A percentile compares a stretch with the other conserved stretches of the same genome.
These are phyloP conservation scores for Meriones psammophilus DNA, from an alignment of 2,797 vertebrate species.

Conservation along the genomic window DNA sequence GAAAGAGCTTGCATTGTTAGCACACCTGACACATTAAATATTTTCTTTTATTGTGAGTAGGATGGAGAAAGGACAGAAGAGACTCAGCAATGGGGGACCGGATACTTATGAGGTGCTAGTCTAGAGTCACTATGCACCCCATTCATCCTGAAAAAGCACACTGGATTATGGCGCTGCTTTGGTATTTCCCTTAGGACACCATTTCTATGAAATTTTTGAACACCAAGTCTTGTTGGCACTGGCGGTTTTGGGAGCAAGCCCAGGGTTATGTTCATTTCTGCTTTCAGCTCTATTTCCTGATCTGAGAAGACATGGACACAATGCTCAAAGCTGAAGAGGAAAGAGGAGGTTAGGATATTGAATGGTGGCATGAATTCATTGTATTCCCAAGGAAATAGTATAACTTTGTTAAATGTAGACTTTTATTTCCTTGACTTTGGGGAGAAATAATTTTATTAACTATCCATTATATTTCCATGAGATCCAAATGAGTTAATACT, in stretches of 20 bases:
- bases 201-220: slow-evolving; percentile 45
- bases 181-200: background rate
- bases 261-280: background rate
- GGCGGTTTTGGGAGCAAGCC: background rate
- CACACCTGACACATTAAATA: background rate
- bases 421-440: slow-evolving; percentile 40
- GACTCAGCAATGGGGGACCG: background rate
- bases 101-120: background rate
- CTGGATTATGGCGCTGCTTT: background rate
- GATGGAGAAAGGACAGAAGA: background rate
- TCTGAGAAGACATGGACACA: background rate
- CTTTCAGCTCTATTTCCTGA: background rate
- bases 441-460: slow-evolving; percentile 14
- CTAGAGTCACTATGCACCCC: background rate
- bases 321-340: background rate
- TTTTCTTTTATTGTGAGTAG: slow-evolving; percentile 7
- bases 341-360: background rate
- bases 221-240: background rate
- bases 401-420: background rate
- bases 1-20: slow-evolving; percentile 48
- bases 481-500: slow-evolving; percentile 12
- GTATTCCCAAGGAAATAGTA: slow-evolving; percentile 2
- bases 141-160: background rate
- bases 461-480: slow-evolving; percentile 15
- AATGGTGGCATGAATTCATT: background rate